phyloP scores from a whole-genome alignment of 2,888 invertebrate genomes.

The Diarsia dahlii region DNA sequence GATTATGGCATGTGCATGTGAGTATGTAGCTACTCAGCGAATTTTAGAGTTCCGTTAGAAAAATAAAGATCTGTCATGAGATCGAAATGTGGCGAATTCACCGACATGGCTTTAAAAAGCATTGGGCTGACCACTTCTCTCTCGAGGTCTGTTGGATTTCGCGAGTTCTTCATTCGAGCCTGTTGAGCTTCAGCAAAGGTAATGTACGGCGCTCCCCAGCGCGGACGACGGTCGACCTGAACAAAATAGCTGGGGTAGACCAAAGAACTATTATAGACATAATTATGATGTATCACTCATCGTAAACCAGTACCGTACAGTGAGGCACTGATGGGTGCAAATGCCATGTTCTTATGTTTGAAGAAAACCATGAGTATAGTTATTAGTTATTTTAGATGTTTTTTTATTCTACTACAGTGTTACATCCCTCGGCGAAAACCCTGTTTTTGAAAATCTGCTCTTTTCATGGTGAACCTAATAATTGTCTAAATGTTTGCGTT shows the following conservation, averaged over 20 bases:
- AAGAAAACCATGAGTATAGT: too few species aligned
- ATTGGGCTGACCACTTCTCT: constrained; percentile 47
- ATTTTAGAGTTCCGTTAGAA: constrained; percentile 19
- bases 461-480: too few species aligned
- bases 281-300: too few species aligned
- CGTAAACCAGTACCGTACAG: too few species aligned
- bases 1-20: constrained; percentile 19
- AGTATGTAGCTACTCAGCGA: constrained; percentile 12
- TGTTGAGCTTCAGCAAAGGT: constrained; percentile 39
- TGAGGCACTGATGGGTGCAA: too few species aligned
- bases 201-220: constrained; percentile 47
- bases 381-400: too few species aligned
- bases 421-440: too few species aligned
- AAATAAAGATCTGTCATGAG: constrained; percentile 22
- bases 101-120: constrained; percentile 33
- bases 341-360: too few species aligned
- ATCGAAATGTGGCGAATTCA: constrained; percentile 23
- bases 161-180: constrained; percentile 43
- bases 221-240: constrained; percentile 29
- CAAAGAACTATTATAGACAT: constrained; percentile 13
- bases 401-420: too few species aligned
- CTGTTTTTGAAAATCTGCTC: too few species aligned
- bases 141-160: constrained; percentile 35
- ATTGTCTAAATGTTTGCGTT: too few species aligned
- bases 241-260: constrained; percentile 39